phyloP scores from a whole-genome alignment of 2,888 invertebrate genomes.

The Cyclophora albipunctata region DNA sequence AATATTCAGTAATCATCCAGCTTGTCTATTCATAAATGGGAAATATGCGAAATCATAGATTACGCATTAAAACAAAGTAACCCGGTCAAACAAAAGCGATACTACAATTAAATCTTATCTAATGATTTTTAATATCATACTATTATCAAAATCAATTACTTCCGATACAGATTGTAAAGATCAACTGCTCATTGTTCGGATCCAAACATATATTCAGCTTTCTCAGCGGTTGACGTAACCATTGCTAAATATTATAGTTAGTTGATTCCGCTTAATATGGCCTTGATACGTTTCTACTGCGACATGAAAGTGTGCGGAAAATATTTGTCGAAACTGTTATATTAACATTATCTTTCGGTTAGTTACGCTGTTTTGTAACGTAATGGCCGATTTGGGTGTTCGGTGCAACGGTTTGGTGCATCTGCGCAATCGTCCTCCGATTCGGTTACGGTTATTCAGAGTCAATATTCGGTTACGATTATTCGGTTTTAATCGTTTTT shows the following conservation, averaged over 20 bases:
- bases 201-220: conserved; percentile 46
- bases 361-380: conserved; percentile 45
- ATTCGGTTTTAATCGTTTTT: too few species aligned
- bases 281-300: conserved; percentile 49
- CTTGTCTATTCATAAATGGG: too few species aligned
- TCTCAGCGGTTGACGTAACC: conserved; percentile 47
- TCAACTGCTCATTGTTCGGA: too few species aligned
- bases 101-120: too few species aligned
- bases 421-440: conserved; percentile 19
- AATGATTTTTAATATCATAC: too few species aligned
- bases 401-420: conserved; percentile 17
- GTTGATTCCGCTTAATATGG: conserved; percentile 46
- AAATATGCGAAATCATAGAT: too few species aligned
- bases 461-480: not conserved
- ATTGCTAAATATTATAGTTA: conserved; percentile 45
- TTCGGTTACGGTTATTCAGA: conserved; percentile 12
- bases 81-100: too few species aligned
- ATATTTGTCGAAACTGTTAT: conserved; percentile 50
- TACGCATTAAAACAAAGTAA: too few species aligned
- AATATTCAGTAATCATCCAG: too few species aligned
- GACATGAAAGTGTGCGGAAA: conserved; percentile 46
- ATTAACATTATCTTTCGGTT: conserved; percentile 44
- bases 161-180: too few species aligned
- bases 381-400: conserved; percentile 15
- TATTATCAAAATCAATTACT: too few species aligned